Evolutionary conservation across 1,140 invertebrate genomes (phyloP).

Genomic region (Riptortus pedestris): DNA sequence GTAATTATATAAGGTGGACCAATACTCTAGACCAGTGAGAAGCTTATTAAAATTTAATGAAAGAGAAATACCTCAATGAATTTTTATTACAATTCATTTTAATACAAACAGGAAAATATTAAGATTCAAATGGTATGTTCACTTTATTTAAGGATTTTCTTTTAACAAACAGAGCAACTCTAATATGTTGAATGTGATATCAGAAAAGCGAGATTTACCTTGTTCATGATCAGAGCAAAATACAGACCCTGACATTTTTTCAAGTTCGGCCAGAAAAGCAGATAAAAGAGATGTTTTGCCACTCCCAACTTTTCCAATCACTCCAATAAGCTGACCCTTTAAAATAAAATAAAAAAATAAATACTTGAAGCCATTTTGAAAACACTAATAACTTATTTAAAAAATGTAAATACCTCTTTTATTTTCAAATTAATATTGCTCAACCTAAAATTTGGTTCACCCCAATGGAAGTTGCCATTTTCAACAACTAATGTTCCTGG

Average conservation of each 20-base stretch:
- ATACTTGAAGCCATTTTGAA: background rate
- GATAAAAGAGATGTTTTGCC: constrained; percentile 67
- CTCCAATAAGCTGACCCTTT: constrained; percentile 54
- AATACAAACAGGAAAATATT: too few species aligned
- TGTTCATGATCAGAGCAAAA: constrained; percentile 48
- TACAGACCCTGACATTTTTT: constrained; percentile 50
- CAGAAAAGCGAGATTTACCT: too few species aligned
- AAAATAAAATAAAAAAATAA: constrained; percentile 25
- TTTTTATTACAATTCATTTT: too few species aligned
- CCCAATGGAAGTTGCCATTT: constrained; percentile 39
- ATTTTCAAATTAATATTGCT: constrained; percentile 46
- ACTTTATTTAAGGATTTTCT: too few species aligned
- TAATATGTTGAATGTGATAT: too few species aligned
- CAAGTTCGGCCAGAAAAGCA: constrained; percentile 63
- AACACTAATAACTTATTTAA: background rate
- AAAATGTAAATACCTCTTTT: constrained; percentile 38
- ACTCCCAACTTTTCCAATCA: constrained; percentile 60
- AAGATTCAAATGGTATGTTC: too few species aligned
- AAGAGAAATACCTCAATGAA: too few species aligned
- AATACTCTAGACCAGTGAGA: too few species aligned
- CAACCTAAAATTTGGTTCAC: constrained; percentile 41
- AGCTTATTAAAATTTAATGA: too few species aligned
- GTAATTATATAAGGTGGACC: too few species aligned
- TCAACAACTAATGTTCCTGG: constrained; percentile 34
- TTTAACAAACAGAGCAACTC: too few species aligned